A percentile compares a stretch with the other conserved stretches of the same genome.
Conservation (phyloP, 2,113 vertebrate genomes). For the Leiothrix lutea region DNA sequence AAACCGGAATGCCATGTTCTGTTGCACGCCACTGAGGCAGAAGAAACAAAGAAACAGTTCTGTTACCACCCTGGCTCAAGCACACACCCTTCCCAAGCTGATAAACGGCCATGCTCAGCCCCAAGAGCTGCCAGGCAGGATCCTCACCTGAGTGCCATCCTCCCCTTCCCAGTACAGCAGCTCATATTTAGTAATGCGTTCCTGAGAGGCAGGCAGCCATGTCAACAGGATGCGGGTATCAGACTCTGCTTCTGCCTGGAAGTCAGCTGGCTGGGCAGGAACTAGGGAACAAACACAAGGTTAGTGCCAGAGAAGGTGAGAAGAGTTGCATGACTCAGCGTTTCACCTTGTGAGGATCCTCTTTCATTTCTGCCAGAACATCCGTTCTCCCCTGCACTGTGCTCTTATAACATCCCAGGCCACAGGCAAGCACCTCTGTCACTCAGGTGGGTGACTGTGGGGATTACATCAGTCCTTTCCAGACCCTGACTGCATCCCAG, state of each 20-base stretch:
- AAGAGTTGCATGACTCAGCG: fast-evolving
- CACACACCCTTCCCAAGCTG: not conserved
- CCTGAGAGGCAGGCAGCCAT: conserved; percentile 90
- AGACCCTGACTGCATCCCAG: not conserved
- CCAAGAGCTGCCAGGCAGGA: not conserved
- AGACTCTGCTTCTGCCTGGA: conserved; percentile 91
- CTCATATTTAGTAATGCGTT: conserved; percentile 86
- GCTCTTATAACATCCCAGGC: not conserved
- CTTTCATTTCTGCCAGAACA: not conserved
- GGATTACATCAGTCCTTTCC: fast-evolving
- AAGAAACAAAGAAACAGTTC: not conserved
- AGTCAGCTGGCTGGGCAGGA: conserved; percentile 86
- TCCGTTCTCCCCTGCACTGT: not conserved
- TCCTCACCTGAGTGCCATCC: conserved; percentile 83
- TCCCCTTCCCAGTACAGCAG: conserved; percentile 89
- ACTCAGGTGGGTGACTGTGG: not conserved
- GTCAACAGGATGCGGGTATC: conserved; percentile 90
- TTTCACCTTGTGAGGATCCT: not conserved
- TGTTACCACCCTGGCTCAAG: not conserved
- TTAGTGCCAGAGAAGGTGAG: not conserved
- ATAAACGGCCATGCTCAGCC: not conserved
- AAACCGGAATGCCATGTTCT: not conserved
- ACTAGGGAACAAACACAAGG: conserved; percentile 72
- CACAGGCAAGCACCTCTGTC: not conserved
- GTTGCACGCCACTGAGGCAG: not conserved